Base-by-base conservation (phyloP, 1,140 invertebrate genomes). In the Drosophila athabasca region DNA sequence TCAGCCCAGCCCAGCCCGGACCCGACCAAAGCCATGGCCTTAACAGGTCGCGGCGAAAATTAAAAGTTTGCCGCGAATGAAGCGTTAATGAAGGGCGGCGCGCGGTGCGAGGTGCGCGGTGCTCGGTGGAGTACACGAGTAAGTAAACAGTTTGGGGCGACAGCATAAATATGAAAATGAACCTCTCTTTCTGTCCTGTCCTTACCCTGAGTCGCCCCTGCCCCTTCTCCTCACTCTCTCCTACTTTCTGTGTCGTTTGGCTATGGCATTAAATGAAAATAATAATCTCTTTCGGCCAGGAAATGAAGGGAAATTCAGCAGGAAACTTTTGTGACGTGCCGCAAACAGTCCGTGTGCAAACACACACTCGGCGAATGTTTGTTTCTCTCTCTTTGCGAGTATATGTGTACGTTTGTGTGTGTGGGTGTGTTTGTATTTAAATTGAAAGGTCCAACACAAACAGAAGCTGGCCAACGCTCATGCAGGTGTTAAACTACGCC, bases 221-320 rank as follows among this genome's bases (percentile, higher is more conserved):
- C 24, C 24, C 24, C 24, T 24, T 0, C 3, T 5, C 22, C 22
- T 0, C 3, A 2, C 2, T 24, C 35, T 24, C 8, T 13, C 31
- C 24, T 19, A 39, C 57, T 59, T 52, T 67, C 49, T 66, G 65
- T 76, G 72, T 72, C 77, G 60, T 60, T 39, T 81, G 82, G 68
- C 73, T 72, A 31, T 44, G 72, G 4, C 78, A 77, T 71, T 75
- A 76, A 87, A 82, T 87, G 82, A 82, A 87, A 82, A 87, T 87
- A 88, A 87, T 87, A 87, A 87, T 87, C 83, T 87, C 78, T 82
- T 88, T 78, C 35, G 61, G 74, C 51, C 82, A 78, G 82, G 82
- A 87, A 87, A 87, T 87, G 78, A 87, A 87, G 82, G 82, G 83
- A 87, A 87, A 87, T 87, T 87, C 75, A 87, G 79, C 82, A 88